A percentile compares a stretch with the other conserved stretches of the same genome.
These are phyloP conservation scores for Lagenorhynchus albirostris DNA, from an alignment of 2,113 vertebrate genomes.

Conservation along the genomic window DNA sequence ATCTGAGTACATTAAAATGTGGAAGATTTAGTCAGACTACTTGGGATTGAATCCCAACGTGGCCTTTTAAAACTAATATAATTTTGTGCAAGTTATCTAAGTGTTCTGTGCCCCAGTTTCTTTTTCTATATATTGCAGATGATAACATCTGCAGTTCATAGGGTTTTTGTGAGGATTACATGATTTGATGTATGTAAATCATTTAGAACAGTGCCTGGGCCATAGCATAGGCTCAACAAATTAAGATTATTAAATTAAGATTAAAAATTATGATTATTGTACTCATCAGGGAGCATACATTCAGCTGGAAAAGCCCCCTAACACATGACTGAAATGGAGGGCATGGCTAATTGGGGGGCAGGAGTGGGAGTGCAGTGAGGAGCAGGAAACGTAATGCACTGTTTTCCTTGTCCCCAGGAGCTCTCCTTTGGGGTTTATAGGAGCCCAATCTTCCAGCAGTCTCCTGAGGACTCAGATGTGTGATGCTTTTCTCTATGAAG, in stretches of 20 bases:
- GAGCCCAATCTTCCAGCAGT: neutral
- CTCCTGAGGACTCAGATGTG: neutral
- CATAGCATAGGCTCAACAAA: neutral
- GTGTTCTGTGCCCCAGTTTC: neutral
- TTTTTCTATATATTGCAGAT: neutral
- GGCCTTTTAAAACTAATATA: neutral
- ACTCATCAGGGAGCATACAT: neutral
- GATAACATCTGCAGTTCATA: neutral
- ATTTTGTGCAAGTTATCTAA: neutral
- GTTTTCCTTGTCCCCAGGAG: neutral
- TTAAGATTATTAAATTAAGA: neutral
- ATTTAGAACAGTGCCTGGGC: neutral
- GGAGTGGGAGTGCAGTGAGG: too few relatives aligned
- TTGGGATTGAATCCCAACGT: neutral
- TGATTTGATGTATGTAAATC: neutral
- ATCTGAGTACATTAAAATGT: neutral
- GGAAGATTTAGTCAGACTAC: neutral
- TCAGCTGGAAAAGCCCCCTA: neutral
- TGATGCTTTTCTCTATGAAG: neutral
- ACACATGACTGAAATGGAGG: neutral
- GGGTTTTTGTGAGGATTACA: neutral
- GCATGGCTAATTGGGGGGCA: neutral
- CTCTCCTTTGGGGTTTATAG: neutral
- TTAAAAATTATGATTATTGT: neutral
- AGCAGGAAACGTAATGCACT: accelerated